Base-by-base conservation (phyloP, 2,113 vertebrate genomes). In the Planiliza haematocheilus region DNA sequence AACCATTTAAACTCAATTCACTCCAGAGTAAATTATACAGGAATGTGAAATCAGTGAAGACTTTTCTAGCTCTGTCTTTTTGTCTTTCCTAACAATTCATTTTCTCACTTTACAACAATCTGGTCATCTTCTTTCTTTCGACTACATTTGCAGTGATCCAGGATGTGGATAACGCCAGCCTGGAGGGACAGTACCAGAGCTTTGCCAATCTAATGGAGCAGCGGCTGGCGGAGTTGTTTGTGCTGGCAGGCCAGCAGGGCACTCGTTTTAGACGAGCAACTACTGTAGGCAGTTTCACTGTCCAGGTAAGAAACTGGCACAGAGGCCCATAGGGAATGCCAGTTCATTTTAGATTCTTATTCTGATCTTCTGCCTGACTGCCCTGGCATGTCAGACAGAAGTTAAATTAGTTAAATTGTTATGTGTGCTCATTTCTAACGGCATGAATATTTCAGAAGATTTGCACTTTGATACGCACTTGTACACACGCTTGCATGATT, bases 141-240 rank as follows among this genome's bases (percentile, higher is more conserved):
- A 77, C 46, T 55, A 13, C 65, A 53, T 71, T 76, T 46, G 8
- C 91, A 99, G 98, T 99, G 84, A 96, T 99, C 86, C 97, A 97
- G 86, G 97, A 98, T 4, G 97, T 99, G 49, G 96, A 97, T 71
- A 96, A 95, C 46, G 93, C 93, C 0, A 94, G 96, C 30, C 91
- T 99, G 90, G 96, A 96, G 56, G 91, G 93, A 78, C 97, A 97
- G 89, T 98, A 97, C 78, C 97, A 99, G 88, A 99, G 97, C 92
- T 99, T 99, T 62, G 96, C 97, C 66, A 95, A 95, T 18, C 79
- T 98, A 80, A 99, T 99, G 98, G 98, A 99, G 88, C 96, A 96
- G 86, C 94, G 96, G n/a, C 77, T 99, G 89, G 97, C 96, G 36
- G 96, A 96, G 12, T 91, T 98, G 8, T 98, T 99, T 61, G 94